Evolutionary conservation across 2,888 invertebrate genomes (phyloP).

Genomic region (Tromatobia lineatoria): DNA sequence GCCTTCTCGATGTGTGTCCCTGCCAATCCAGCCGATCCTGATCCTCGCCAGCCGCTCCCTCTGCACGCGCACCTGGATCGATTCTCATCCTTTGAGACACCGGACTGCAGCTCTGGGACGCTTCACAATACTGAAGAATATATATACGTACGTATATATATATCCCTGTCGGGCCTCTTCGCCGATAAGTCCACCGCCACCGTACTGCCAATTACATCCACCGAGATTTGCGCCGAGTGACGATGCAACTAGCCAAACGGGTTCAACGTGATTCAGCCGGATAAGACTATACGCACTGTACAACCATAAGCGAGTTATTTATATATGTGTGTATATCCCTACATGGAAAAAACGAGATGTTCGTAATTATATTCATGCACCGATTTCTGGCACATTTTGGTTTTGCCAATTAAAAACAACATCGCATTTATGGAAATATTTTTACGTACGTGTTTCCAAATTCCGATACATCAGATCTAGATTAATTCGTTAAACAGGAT

Average conservation of each 20-base stretch:
- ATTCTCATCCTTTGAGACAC: constrained; percentile 59
- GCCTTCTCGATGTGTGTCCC: constrained; percentile 38
- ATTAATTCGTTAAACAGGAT: too few relatives aligned
- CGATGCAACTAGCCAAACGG: constrained; percentile 67
- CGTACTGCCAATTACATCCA: constrained; percentile 66
- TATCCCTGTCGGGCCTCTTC: constrained; percentile 6
- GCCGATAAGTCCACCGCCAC: constrained; percentile 65
- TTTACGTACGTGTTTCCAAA: too few relatives aligned
- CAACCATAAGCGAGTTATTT: background rate
- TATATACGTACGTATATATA: background rate
- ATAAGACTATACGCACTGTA: constrained; percentile 57
- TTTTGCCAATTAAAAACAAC: background rate
- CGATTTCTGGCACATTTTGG: background rate
- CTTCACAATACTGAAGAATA: constrained; percentile 19
- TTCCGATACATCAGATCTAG: too few relatives aligned
- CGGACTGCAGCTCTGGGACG: constrained; percentile 4
- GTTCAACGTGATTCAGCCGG: constrained; percentile 60
- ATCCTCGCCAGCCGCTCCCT: constrained; percentile 50
- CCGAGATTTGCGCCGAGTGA: constrained; percentile 65
- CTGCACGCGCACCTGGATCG: constrained; percentile 46
- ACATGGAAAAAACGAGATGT: background rate
- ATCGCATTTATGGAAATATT: too few relatives aligned
- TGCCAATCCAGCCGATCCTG: constrained; percentile 53
- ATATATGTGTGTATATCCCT: constrained; percentile 14
- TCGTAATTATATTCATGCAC: background rate